These are phyloP conservation scores for Tiaroga cobitis DNA, from an alignment of 2,797 vertebrate genomes.

Conservation along the genomic window DNA sequence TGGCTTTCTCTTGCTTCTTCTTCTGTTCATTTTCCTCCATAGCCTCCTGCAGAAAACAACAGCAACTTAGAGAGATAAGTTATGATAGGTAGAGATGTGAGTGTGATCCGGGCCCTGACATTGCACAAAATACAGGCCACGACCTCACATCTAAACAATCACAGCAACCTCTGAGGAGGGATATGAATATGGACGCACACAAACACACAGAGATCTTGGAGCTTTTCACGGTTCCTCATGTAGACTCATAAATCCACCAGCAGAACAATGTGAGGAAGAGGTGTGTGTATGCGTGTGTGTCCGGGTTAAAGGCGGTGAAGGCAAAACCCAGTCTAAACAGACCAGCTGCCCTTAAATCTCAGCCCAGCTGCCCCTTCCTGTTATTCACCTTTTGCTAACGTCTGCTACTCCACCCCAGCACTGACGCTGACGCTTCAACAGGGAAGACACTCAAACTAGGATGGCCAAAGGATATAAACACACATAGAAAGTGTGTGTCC, in stretches of 20 bases:
- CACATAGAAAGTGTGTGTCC: constrained; percentile 1
- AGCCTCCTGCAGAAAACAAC: constrained; percentile 83
- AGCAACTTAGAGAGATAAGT: neutral
- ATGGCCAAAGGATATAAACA: constrained; percentile 1
- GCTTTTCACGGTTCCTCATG: constrained; percentile 71
- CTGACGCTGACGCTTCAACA: constrained; percentile 21
- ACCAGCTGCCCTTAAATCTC: constrained; percentile 73
- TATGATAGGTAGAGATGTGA: constrained; percentile 21
- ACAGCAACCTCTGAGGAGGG: constrained; percentile 24
- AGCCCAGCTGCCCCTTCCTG: constrained; percentile 83
- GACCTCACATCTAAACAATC: constrained; percentile 17
- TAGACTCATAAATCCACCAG: constrained; percentile 77
- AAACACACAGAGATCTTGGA: constrained; percentile 61
- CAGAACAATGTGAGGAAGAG: constrained; percentile 83
- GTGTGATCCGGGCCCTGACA: constrained; percentile 22
- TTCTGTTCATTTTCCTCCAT: constrained; percentile 89
- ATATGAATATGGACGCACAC: constrained; percentile 26
- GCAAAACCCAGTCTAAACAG: constrained; percentile 73
- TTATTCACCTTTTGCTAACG: constrained; percentile 67
- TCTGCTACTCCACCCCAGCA: constrained; percentile 32
- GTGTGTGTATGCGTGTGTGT: constrained; percentile 74
- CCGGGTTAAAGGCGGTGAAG: constrained; percentile 66
- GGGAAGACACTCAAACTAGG: constrained; percentile 40
- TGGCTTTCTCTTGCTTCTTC: constrained; percentile 94
- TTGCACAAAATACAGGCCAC: constrained; percentile 12